A percentile compares a stretch with the other conserved stretches of the same genome.
Evolutionary conservation across 1,140 invertebrate genomes (phyloP).

Genomic region (Telenomus remus): DNA sequence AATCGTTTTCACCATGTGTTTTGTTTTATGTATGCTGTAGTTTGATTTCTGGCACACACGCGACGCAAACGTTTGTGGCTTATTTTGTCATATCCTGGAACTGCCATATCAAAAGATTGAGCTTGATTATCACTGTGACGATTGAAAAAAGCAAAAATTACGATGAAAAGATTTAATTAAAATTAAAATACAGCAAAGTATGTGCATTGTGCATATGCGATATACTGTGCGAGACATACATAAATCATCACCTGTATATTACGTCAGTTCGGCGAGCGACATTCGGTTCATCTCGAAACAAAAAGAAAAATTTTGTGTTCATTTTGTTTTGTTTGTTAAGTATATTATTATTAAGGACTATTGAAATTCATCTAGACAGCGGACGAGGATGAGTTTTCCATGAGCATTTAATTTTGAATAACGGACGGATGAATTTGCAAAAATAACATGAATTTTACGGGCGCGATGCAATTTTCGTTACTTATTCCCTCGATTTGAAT

Average conservation of each 20-base stretch:
- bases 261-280: constrained; percentile 58
- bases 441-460: constrained; percentile 8
- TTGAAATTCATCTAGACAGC: constrained; percentile 8
- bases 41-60: constrained; percentile 3
- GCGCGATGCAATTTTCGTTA: constrained; percentile 47
- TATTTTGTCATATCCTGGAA: constrained; percentile 78
- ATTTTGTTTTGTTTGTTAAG: background rate
- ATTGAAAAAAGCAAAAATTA: constrained; percentile 21
- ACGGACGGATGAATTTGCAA: background rate
- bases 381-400: constrained; percentile 24
- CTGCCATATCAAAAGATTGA: constrained; percentile 79
- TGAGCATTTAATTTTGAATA: constrained; percentile 39
- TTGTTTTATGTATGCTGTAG: constrained; percentile 23
- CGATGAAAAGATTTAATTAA: constrained; percentile 8
- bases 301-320: constrained; percentile 19
- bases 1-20: background rate
- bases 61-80: constrained; percentile 55
- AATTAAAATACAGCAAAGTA: constrained; percentile 45
- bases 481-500: constrained; percentile 14
- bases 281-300: constrained; percentile 6
- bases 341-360: too few relatives aligned
- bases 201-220: constrained; percentile 61
- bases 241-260: constrained; percentile 74
- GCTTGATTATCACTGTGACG: constrained; percentile 71
- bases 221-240: constrained; percentile 61